These are phyloP conservation scores for Eupithecia exiguata DNA, from an alignment of 2,888 invertebrate species.

Conservation along the genomic window DNA sequence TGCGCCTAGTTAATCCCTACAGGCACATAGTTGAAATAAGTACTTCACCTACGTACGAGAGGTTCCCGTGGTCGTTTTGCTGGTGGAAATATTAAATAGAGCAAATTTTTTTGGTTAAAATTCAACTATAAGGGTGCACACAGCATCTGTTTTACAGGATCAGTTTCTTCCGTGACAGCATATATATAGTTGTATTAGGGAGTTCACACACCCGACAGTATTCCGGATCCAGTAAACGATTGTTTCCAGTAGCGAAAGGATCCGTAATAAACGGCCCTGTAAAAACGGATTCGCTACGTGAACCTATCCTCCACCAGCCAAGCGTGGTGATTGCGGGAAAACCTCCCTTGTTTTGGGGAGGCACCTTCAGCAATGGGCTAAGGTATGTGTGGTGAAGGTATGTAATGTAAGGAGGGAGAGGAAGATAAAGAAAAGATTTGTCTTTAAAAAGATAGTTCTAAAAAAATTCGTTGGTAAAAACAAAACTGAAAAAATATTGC, in stretches of 20 bases:
- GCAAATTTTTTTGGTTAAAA: not conserved
- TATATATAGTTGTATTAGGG: too few relatives aligned
- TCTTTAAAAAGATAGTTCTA: not conserved
- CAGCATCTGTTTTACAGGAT: too few relatives aligned
- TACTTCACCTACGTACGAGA: not conserved
- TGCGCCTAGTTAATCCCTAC: constrained; percentile 57
- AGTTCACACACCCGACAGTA: too few relatives aligned
- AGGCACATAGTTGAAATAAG: constrained; percentile 49
- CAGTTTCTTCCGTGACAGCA: too few relatives aligned
- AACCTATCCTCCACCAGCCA: not conserved
- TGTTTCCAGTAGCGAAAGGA: too few relatives aligned
- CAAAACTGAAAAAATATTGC: not conserved
- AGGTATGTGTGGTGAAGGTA: too few relatives aligned
- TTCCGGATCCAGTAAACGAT: too few relatives aligned
- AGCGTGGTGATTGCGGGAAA: not conserved
- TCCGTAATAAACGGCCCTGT: not conserved
- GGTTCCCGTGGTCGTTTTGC: not conserved
- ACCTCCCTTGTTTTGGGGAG: not conserved
- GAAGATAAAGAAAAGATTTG: not conserved
- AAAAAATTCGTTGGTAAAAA: too few relatives aligned
- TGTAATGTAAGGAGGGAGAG: too few relatives aligned
- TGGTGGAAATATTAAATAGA: not conserved
- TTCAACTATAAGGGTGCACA: too few relatives aligned
- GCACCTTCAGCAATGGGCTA: not conserved
- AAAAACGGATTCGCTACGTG: not conserved